Evolutionary conservation across 1,140 invertebrate species (phyloP), one percentile per base, ranked within the genome.

Genomic region (Agrilus planipennis): DNA sequence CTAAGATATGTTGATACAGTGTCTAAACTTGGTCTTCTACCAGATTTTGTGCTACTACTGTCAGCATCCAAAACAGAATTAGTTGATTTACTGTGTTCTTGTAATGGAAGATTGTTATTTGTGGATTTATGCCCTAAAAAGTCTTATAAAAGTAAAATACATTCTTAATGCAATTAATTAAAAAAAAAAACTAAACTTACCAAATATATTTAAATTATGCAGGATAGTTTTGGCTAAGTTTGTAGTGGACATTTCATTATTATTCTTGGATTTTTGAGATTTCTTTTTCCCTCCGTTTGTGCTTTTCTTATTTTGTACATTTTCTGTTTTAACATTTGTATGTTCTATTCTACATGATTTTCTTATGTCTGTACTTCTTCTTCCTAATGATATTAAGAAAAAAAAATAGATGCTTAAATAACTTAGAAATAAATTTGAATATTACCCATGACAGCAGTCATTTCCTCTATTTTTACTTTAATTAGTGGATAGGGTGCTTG

Each of bases 1-100:
- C 84, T 88, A 39, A 88, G 70, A 67, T 89, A 89, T 1, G 85
- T 90, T 39, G 84, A 88, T 15, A 89, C 82, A 15, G 84, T 89
- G 61, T 89, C 84, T 14, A 86, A 76, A 59, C 81, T 87, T 16
- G 81, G 83, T 28, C 83, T 69, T 7, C 82, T 66, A 35, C 79
- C 75, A 51, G 78, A 77, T 58, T 78, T 77, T 46, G 76, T 76
- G 54, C 77, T 77, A 45, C 76, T 76, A 29, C 77, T 75, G 58
- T 83, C 75, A 25, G 68, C 71, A 56, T 81, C 76, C 38, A 76
- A 53, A 29, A 73, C 62, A 20, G 59, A 55, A 53, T 21, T 36
- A 38, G 66, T 60, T 48, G 57, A 39, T 43, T 54, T 40, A 19
- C 14, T 47, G 51, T 36, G 41, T 49, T 53, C n/a, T n/a, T n/a